Percentiles rank a stretch among this genome's conserved stretches.
Conservation (phyloP, 2,888 invertebrate species). For the Cantharis flavilabris region DNA sequence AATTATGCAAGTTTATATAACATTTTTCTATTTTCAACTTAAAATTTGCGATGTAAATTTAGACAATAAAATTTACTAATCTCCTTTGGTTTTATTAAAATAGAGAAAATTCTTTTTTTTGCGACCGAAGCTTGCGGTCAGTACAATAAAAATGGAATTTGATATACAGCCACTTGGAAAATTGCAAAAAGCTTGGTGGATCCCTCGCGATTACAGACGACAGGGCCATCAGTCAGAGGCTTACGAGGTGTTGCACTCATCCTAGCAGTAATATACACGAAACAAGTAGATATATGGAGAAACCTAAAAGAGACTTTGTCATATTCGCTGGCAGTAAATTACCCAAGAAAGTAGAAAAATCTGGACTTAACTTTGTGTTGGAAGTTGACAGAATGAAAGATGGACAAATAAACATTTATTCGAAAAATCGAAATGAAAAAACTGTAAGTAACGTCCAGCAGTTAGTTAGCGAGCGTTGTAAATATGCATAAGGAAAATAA, state of each 20-base stretch:
- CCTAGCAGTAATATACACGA: slow-evolving; percentile 41
- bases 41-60: background rate
- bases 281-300: slow-evolving; percentile 42
- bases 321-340: slow-evolving; percentile 29
- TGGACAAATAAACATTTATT: background rate
- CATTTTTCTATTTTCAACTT: background rate
- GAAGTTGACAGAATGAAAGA: slow-evolving; percentile 9
- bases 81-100: slow-evolving; percentile 8
- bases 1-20: background rate
- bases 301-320: slow-evolving; percentile 41
- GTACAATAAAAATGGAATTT: slow-evolving; percentile 43
- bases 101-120: slow-evolving; percentile 25
- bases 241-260: slow-evolving; percentile 47
- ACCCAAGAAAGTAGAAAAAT: slow-evolving; percentile 23
- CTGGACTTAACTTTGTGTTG: slow-evolving; percentile 11
- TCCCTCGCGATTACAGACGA: slow-evolving; percentile 49
- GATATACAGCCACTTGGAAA: slow-evolving; percentile 52
- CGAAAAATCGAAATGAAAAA: background rate
- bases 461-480: background rate
- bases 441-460: background rate
- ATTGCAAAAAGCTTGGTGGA: slow-evolving; percentile 49
- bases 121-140: slow-evolving; percentile 38
- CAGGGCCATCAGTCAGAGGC: slow-evolving; percentile 50
- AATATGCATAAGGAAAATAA: background rate
- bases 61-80: background rate